Evolutionary conservation across 1,140 invertebrate genomes (phyloP).

Genomic region (Neotoxoptera formosana): DNA sequence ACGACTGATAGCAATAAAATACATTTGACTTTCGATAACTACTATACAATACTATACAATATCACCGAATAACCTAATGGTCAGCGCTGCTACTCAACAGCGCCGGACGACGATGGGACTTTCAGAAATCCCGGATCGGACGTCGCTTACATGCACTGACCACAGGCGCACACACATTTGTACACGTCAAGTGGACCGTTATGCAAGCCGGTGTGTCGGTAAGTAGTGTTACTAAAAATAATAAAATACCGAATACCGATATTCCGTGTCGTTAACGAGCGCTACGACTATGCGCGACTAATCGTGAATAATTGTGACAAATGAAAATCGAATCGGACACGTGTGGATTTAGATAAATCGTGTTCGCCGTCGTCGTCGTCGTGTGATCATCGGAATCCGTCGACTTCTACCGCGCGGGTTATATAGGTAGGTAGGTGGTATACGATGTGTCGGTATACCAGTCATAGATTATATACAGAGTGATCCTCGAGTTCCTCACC

Average conservation of each 20-base stretch:
- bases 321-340: slow-evolving; percentile 13
- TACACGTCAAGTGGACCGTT: neutral
- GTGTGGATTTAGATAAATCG: slow-evolving; percentile 6
- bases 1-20: slow-evolving; percentile 43
- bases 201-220: neutral
- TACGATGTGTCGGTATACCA: neutral
- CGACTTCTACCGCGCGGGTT: neutral
- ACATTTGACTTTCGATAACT: slow-evolving; percentile 42
- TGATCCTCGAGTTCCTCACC: neutral
- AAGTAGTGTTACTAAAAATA: slow-evolving; percentile 6
- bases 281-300: neutral
- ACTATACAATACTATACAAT: no score
- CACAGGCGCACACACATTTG: neutral
- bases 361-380: neutral
- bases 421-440: no score
- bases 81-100: no score
- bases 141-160: no score
- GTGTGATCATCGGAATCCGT: neutral
- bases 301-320: slow-evolving; percentile 14
- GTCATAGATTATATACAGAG: neutral
- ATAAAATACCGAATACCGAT: no score
- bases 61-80: neutral
- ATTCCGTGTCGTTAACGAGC: neutral
- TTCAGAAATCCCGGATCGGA: neutral
- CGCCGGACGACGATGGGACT: neutral